phyloP scores from a whole-genome alignment of 2,888 invertebrate species.

The Drosophila pseudotalamancana region DNA sequence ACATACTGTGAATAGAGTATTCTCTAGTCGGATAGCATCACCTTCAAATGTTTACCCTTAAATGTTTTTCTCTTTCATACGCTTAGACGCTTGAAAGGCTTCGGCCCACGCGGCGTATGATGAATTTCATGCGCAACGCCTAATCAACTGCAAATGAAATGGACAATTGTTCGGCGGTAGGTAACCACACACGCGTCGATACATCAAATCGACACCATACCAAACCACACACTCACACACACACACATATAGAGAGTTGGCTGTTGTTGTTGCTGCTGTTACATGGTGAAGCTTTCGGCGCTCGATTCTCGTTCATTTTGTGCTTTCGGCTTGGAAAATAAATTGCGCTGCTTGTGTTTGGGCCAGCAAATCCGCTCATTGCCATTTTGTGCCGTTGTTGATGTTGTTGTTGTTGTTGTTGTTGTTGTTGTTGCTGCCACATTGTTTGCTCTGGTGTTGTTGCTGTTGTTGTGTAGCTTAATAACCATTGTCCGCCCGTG shows the following conservation, averaged over 20 bases:
- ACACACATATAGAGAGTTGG: background rate
- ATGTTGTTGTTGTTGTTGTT: constrained; percentile 19
- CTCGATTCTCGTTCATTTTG: constrained; percentile 59
- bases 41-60: background rate
- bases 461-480: constrained; percentile 55
- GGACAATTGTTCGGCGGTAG: constrained; percentile 69
- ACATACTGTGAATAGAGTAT: background rate
- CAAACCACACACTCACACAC: constrained; percentile 21
- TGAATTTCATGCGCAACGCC: constrained; percentile 67
- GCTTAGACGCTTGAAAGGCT: constrained; percentile 9
- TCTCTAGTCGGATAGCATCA: too few relatives aligned
- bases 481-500: constrained; percentile 67
- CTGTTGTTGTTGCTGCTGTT: constrained; percentile 15
- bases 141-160: constrained; percentile 80
- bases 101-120: constrained; percentile 64
- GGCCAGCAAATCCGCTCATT: constrained; percentile 76
- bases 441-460: constrained; percentile 49
- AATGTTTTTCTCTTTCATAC: constrained; percentile 1
- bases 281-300: constrained; percentile 23
- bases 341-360: constrained; percentile 67
- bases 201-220: constrained; percentile 76
- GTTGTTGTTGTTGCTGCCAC: constrained; percentile 28
- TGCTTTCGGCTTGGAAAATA: constrained; percentile 67
- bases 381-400: constrained; percentile 51
- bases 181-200: constrained; percentile 72